phyloP scores from a whole-genome alignment of 1,140 invertebrate genomes.

The Drosophila yakuba region DNA sequence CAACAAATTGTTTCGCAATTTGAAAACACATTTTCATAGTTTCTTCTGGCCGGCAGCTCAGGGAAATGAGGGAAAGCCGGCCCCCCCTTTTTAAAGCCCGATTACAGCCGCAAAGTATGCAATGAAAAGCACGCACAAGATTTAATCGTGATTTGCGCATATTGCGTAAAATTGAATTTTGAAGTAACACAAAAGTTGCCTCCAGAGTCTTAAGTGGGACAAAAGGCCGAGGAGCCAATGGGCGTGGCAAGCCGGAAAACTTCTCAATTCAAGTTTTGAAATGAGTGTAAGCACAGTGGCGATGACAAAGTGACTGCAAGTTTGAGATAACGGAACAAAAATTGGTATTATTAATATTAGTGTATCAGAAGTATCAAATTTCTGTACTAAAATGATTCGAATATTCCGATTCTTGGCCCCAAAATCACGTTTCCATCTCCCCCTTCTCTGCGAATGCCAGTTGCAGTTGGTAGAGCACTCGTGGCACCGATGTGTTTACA shows the following conservation, averaged over 20 bases:
- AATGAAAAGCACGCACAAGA: slow-evolving; percentile 57
- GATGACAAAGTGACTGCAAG: background rate
- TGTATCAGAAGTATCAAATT: too few species aligned
- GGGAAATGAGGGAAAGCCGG: slow-evolving; percentile 16
- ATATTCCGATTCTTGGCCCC: background rate
- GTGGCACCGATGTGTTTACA: slow-evolving; percentile 54
- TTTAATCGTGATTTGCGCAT: slow-evolving; percentile 82
- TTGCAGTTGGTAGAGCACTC: slow-evolving; percentile 36
- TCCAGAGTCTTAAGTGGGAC: background rate
- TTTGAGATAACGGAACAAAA: background rate
- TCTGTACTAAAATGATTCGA: too few species aligned
- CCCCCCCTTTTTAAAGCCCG: background rate
- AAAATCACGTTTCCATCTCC: slow-evolving; percentile 10
- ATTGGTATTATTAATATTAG: background rate
- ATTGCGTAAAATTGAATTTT: slow-evolving; percentile 83
- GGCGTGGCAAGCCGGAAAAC: slow-evolving; percentile 10
- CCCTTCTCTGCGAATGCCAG: slow-evolving; percentile 32
- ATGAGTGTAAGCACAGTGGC: slow-evolving; percentile 2
- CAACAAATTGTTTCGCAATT: slow-evolving; percentile 83
- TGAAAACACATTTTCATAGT: slow-evolving; percentile 79
- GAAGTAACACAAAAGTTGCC: slow-evolving; percentile 73
- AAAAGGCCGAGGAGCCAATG: background rate
- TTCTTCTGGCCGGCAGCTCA: slow-evolving; percentile 38
- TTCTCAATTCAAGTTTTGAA: slow-evolving; percentile 5
- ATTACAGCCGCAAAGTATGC: slow-evolving; percentile 50